Evolutionary conservation across 2,797 vertebrate species (phyloP).

Genomic region (Sebastes glaucus): DNA sequence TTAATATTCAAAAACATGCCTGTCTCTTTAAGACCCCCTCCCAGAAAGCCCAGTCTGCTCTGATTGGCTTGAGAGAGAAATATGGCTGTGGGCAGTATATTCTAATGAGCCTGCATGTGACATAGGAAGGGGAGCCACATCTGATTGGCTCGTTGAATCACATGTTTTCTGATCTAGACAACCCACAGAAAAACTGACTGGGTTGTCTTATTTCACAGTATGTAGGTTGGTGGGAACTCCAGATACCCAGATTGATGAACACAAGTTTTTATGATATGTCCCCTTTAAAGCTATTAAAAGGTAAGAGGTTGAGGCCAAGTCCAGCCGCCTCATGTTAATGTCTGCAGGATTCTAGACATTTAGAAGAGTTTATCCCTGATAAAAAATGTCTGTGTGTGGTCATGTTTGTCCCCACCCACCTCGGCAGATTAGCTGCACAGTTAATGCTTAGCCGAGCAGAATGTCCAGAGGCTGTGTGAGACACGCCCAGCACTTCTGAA

Average conservation of each 20-base stretch:
- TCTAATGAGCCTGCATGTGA: no score
- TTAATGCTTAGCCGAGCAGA: slow-evolving; percentile 28
- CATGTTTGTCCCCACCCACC: slow-evolving; percentile 39
- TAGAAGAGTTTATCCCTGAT: slow-evolving; percentile 11
- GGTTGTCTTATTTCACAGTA: no score
- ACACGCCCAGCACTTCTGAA: neutral
- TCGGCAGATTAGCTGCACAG: slow-evolving; percentile 49
- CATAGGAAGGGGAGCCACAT: no score
- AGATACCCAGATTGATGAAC: neutral
- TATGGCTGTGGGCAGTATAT: no score
- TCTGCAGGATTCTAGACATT: slow-evolving; percentile 5
- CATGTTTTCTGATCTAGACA: no score
- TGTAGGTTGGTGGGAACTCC: no score
- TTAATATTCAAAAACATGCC: no score
- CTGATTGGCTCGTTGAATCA: no score
- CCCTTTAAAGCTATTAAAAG: slow-evolving; percentile 3
- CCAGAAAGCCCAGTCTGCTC: no score
- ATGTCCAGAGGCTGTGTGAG: neutral
- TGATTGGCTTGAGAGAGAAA: no score
- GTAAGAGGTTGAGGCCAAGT: neutral
- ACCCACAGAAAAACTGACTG: no score
- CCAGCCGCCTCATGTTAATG: slow-evolving; percentile 1
- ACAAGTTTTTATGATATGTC: neutral
- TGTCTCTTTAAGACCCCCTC: no score
- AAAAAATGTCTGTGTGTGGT: slow-evolving; percentile 34